Percentiles rank a stretch among this genome's conserved stretches.
phyloP scores from a whole-genome alignment of 2,113 vertebrate species.

The Eulemur rufifrons region DNA sequence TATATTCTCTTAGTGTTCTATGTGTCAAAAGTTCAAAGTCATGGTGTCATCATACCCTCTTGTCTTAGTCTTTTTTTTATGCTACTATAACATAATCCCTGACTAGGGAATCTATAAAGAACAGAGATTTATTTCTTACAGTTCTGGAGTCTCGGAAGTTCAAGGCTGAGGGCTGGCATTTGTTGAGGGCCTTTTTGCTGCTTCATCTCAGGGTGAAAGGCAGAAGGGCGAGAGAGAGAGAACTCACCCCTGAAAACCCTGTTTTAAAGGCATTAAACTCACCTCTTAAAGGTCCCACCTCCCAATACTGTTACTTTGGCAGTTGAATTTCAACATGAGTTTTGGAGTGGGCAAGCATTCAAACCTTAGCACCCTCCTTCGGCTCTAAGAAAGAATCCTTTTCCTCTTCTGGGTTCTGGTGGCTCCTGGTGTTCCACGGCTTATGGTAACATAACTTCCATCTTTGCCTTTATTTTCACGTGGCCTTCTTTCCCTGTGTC shows the following conservation, averaged over 20 bases:
- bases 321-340: not conserved
- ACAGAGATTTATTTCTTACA: not conserved
- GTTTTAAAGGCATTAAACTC: not conserved
- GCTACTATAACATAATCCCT: not conserved
- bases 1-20: not conserved
- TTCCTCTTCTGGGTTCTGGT: not conserved
- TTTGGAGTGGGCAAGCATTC: not conserved
- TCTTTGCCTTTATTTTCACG: not conserved
- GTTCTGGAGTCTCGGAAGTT: not conserved
- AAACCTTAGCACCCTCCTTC: not conserved
- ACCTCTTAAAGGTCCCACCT: not conserved
- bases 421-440: not conserved
- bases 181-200: not conserved
- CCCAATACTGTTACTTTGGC: not conserved
- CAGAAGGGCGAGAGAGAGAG: not conserved
- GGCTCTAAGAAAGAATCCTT: not conserved
- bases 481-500: not conserved
- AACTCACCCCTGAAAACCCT: no score
- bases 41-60: not conserved
- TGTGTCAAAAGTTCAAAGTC: not conserved
- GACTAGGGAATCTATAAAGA: not conserved
- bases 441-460: not conserved
- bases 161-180: not conserved
- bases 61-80: not conserved
- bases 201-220: not conserved